Evolutionary conservation across 2,888 invertebrate species (phyloP), one percentile per base, ranked within the genome.

Genomic region (Caenorhabditis doughertyi): DNA sequence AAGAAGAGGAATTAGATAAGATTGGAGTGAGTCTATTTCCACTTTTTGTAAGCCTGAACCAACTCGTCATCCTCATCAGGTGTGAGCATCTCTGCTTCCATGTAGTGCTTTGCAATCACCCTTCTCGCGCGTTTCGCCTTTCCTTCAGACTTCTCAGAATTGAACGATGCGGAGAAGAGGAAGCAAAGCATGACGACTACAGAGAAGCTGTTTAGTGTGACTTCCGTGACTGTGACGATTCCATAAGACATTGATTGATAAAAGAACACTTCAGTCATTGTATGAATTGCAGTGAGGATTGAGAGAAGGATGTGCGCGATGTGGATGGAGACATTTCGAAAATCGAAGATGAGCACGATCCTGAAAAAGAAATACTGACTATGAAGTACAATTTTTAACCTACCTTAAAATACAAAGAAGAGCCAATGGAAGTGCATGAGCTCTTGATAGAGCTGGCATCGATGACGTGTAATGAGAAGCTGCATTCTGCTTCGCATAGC

Each of bases 241-340:
- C 79, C 80, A 35, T 81, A 71, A 4, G 74, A 47, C 83, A 85
- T 85, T 9, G 81, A 67, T 35, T 77, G 39, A 53, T 64, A 86
- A 62, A 56, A 65, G 71, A 83, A 86, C 13, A 85, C 82, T 79
- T 86, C 86, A 3, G 71, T 25, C 18, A 83, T 18, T 18, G 84
- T 83, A 58, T 79, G 80, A 18, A 80, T n/a, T 11, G 79, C 67
- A 2, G 79, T 65, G 11, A 79, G 3, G 5, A 79, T 44, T 13
- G 81, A 81, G 11, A 77, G 49, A 5, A 73, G 29, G 42, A 83
- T 81, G 65, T 86, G 83, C 13, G 83, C 64, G 39, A 81, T 62
- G 72, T 86, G 84, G 23, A 85, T 7, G 25, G 79, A 29, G 7
- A 56, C 8, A 16, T 68, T 74, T 39, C 72, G 55, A 62, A 81